Percentiles rank a stretch among this genome's conserved stretches.
phyloP scores from a whole-genome alignment of 1,140 invertebrate genomes.

The Carposina sasakii region DNA sequence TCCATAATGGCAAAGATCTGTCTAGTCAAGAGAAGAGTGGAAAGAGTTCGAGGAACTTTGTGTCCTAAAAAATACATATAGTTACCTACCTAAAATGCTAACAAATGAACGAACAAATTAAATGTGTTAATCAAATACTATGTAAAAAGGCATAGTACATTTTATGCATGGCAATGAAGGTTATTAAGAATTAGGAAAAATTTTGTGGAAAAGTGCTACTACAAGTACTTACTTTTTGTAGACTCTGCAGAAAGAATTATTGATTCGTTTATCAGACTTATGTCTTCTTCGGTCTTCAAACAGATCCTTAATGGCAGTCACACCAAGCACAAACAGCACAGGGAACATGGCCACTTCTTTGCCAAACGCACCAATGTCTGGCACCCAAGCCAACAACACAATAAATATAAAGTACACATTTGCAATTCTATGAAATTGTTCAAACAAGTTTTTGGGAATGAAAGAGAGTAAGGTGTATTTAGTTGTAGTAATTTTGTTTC shows the following conservation, averaged over 20 bases:
- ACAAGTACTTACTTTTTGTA: slow-evolving; percentile 86
- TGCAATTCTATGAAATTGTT: slow-evolving; percentile 98
- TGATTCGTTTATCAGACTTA: slow-evolving; percentile 93
- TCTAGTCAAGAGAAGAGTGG: too few relatives aligned
- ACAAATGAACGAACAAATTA: too few relatives aligned
- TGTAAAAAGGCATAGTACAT: too few relatives aligned
- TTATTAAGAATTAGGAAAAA: too few relatives aligned
- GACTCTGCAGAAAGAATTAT: slow-evolving; percentile 92
- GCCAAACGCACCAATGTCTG: slow-evolving; percentile 94
- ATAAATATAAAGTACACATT: slow-evolving; percentile 99
- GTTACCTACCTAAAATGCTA: too few relatives aligned
- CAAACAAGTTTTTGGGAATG: slow-evolving; percentile 96
- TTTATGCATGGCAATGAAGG: too few relatives aligned
- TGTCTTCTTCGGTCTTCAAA: slow-evolving; percentile 95
- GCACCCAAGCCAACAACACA: slow-evolving; percentile 95
- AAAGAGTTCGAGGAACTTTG: too few relatives aligned
- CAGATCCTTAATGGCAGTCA: slow-evolving; percentile 97
- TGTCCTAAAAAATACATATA: too few relatives aligned
- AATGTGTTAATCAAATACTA: too few relatives aligned
- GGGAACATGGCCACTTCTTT: slow-evolving; percentile 97
- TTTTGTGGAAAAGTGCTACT: too few relatives aligned
- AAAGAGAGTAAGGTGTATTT: slow-evolving; percentile 97
- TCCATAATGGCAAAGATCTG: too few relatives aligned
- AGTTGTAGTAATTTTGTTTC: slow-evolving; percentile 93
- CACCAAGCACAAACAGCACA: slow-evolving; percentile 93